Base-by-base conservation (phyloP, 2,888 invertebrate genomes). In the Nemapogon koenigi region DNA sequence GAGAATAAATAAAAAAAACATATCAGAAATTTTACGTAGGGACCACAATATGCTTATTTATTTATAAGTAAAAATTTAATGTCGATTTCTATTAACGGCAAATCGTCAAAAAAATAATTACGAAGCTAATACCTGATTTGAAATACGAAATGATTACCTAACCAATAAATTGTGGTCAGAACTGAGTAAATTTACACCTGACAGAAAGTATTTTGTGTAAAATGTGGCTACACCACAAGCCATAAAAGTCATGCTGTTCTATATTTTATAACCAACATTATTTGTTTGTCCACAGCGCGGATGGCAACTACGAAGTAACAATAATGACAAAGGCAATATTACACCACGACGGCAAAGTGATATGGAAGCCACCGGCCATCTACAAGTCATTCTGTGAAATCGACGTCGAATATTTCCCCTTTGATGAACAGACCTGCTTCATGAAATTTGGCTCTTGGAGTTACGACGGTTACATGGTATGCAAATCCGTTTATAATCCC, bases 361-460 rank as follows among this genome's bases (percentile, higher is more conserved):
- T 90, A 35, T 97, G 97, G 97, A 97, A 97, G 67, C 97, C 97
- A 26, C 98, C 98, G 13, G 97, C 97, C 60, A 97, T 98, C 73
- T 97, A 97, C 83, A 97, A 97, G 81, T 96, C 96, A 53, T 94
- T 94, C 72, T 95, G 94, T 62, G 94, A 94, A 80, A 94, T 94
- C 55, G 91, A 94, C 72, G 94, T 95, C 55, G 92, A 94, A 71
- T 94, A 93, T 70, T 95, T 95, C 70, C 94, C 95, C 36, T 95
- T 95, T 71, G 94, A 95, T 65, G 90, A 93, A 67, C 95, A 95
- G 71, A 93, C 94, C 28, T 95, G 95, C 70, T 91, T 92, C 71
- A 94, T 95, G 94, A 94, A 95, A 80, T 95, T 94, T 55, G 92
- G 91, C 40, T 93, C 93, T 50, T 94, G 94, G 94, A 94, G 94